Base-by-base conservation (phyloP, 2,797 vertebrate genomes). In the Thalassophryne amazonica region DNA sequence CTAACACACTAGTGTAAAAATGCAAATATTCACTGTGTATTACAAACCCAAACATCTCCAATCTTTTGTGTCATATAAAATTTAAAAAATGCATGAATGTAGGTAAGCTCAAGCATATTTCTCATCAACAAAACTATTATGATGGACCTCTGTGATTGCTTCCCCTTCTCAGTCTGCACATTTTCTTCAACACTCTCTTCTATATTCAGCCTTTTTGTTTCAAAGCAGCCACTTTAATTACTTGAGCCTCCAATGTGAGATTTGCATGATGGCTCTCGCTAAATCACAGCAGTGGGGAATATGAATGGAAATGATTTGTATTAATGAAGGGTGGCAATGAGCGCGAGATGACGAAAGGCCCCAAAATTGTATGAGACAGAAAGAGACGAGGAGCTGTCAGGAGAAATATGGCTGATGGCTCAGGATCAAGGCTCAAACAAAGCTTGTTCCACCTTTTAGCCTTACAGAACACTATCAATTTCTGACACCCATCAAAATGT, bases 261-360 rank as follows among this genome's bases (percentile, higher is more conserved):
- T 73, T 70, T 69, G 80, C 80, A 60, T 73, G 73, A 69, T 19
- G 39, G 80, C 76, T 73, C 76, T 81, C 41, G 38, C 62, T 79
- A 82, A 70, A 35, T 56, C 59, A 60, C 31, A 59, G 65, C 66
- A 24, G 51, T 33, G 22, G 73, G 76, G 73, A 76, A 76, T 76
- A 69, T 62, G 53, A 33, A 52, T 37, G 61, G 61, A 79, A 76
- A 86, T 86, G 75, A 88, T 81, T 80, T 73, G 73, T 84, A 87
- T 88, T 88, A 88, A 87, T 81, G 79, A 85, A 59, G 69, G 73
- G 57, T 42, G 66, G 62, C 36, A 40, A 78, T 61, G 68, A 58
- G 62, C 63, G 33, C 37, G 45, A 63, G 53, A 69, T 77, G 76
- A 86, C 46, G 36, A 83, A 68, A 77, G 17, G 35, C 31, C 65